Base-by-base conservation (phyloP, 2,888 invertebrate genomes). In the Lingula anatina region DNA sequence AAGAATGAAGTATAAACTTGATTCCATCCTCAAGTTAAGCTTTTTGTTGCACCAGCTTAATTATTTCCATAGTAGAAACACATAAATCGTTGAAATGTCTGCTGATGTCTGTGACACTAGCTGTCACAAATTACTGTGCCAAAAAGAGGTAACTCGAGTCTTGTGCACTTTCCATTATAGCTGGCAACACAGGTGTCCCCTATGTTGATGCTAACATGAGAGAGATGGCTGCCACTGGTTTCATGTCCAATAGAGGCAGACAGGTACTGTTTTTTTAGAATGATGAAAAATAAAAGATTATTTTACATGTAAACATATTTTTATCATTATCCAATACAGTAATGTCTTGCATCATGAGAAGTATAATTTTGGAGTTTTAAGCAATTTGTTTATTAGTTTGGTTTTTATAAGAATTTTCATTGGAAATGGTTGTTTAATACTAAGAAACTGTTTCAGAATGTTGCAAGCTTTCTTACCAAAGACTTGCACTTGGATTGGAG, bases 201-300 rank as follows among this genome's bases (percentile, higher is more conserved):
- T 75, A 71, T 62, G 75, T 77, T 12, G 77, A 77, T 66, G 77
- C 77, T 25, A 76, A 75, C 53, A 77, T 77, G 76, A 61, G 75
- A 47, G 75, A 77, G 56, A 38, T 77, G 44, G 55, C 59, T 20
- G 65, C 62, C 20, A 75, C 75, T 21, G 71, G 71, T 0, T 77
- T 73, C 60, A 76, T 76, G 76, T 73, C 73, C 18, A 77, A 77
- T 56, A 67, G 77, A 48, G 75, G 73, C 1, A 60, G 76, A 45
- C 75, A 75, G 69, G 69, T 69, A 51, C 20, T 28, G 4, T 18
- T n/a, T n/a, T n/a, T n/a, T n/a, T n/a, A n/a, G n/a, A n/a, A n/a
- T n/a, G n/a, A n/a, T n/a, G n/a, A n/a, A n/a, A n/a, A n/a, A n/a
- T n/a, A n/a, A n/a, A n/a, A n/a, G n/a, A n/a, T n/a, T n/a, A n/a